These are phyloP conservation scores for Paracyclopina nana DNA, from an alignment of 1,140 invertebrate genomes.

Conservation along the genomic window DNA sequence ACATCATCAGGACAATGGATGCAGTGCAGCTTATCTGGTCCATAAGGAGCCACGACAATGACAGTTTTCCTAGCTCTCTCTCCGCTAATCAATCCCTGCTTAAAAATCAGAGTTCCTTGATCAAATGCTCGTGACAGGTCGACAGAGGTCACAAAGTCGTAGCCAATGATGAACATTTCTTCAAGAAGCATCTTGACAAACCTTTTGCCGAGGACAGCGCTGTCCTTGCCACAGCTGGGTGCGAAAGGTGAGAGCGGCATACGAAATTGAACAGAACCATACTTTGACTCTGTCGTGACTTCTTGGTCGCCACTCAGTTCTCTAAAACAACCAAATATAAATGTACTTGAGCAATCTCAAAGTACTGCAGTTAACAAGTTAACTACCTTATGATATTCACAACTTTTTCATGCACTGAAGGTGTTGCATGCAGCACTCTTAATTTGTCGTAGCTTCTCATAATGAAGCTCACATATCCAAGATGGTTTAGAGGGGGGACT, in stretches of 20 bases:
- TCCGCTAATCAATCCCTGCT: neutral
- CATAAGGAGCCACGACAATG: neutral
- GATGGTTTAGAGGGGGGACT: neutral
- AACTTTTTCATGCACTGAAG: neutral
- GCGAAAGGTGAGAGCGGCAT: neutral
- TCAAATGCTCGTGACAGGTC: neutral
- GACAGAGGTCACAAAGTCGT: neutral
- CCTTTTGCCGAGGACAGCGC: neutral
- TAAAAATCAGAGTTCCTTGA: neutral
- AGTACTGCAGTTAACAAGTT: neutral
- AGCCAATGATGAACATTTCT: neutral
- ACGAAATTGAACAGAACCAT: neutral
- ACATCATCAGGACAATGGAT: neutral
- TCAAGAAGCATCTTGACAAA: neutral
- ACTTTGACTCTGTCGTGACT: neutral
- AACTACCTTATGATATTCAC: neutral
- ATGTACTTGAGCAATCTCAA: neutral
- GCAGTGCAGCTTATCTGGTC: neutral
- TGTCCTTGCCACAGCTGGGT: neutral
- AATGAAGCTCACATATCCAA: neutral
- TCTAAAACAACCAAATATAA: neutral
- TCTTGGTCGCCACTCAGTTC: neutral
- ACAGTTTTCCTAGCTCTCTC: neutral
- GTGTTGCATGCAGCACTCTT: neutral
- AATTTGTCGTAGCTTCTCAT: slow-evolving; percentile 4